Evolutionary conservation across 2,797 vertebrate genomes (phyloP).

Genomic region (Ctenochaetus hawaiiensis): DNA sequence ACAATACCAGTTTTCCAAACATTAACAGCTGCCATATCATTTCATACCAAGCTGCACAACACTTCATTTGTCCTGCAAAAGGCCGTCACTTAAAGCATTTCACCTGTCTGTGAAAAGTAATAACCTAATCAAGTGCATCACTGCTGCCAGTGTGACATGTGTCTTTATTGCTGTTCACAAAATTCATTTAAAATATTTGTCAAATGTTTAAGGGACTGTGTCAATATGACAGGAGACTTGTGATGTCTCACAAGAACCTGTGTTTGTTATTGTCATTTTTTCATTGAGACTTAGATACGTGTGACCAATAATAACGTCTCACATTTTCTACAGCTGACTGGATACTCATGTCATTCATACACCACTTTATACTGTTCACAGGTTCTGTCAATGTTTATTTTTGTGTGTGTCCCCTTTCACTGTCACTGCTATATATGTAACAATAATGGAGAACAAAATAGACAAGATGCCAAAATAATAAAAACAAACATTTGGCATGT

Average conservation of each 20-base stretch:
- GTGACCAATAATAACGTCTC: neutral
- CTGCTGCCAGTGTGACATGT: neutral
- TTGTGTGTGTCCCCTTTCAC: neutral
- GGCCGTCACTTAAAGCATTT: neutral
- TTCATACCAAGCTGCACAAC: neutral
- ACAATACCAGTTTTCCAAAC: neutral
- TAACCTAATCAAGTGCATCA: neutral
- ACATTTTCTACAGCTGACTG: neutral
- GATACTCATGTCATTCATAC: neutral
- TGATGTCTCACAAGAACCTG: too few species aligned
- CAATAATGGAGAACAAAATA: too few species aligned
- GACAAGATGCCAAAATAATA: too few species aligned
- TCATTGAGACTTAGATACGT: neutral
- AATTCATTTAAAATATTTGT: neutral
- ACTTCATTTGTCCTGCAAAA: neutral
- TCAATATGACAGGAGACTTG: neutral
- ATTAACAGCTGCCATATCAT: neutral
- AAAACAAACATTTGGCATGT: too few species aligned
- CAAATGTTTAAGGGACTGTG: neutral
- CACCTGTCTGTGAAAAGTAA: constrained; percentile 1
- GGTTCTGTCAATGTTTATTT: neutral
- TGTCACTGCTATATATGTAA: too few species aligned
- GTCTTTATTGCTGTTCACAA: neutral
- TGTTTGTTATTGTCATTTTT: neutral
- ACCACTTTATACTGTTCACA: too few species aligned